Base-by-base conservation (phyloP, 1,140 invertebrate species). In the Ctenoplectra terminalis region DNA sequence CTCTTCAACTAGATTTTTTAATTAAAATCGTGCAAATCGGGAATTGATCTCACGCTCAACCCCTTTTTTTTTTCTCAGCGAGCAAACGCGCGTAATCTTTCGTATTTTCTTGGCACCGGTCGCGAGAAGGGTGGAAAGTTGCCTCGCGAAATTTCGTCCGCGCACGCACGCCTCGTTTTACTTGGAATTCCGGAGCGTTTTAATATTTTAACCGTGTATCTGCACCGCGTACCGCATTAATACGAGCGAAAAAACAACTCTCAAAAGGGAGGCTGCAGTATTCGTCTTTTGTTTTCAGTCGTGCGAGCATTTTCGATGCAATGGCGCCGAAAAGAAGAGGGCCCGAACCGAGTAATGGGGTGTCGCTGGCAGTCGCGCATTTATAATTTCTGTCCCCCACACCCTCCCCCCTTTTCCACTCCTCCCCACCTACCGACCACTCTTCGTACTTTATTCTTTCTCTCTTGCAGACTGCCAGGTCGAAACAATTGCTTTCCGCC, bases 321-420 rank as follows among this genome's bases (percentile, higher is more conserved):
- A 84, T 86, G 78, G 81, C 87, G 84, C 85, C 87, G 87, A 82
- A 86, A 84, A 75, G 74, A 75, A 84, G 77, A 86, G 81, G 67
- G 63, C 71, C 84, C 76, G 73, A 26, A 69, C 82, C 82, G 87
- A 87, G 81, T 89, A 89, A 89, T 89, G 83, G 88, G 88, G 88
- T 89, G 88, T 89, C 88, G 88, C 69, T 75, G 85, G 72, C 88
- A 89, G 87, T 89, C 85, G 83, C 88, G 87, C 87, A 89, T 89
- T 89, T 89, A 89, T 89, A 89, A 89, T 89, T 89, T 89, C 83
- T 85, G 34, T 73, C 64, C 69, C 75, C 79, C 79, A 43, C 46
- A n/a, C 61, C 31, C 50, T 43, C 63, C 29, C 48, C 64, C n/a
- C 40, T 66, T 52, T 48, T 56, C 40, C 43, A 40, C 37, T 43